Evolutionary conservation across 2,888 invertebrate species (phyloP).

Genomic region (Proisotoma minuta): DNA sequence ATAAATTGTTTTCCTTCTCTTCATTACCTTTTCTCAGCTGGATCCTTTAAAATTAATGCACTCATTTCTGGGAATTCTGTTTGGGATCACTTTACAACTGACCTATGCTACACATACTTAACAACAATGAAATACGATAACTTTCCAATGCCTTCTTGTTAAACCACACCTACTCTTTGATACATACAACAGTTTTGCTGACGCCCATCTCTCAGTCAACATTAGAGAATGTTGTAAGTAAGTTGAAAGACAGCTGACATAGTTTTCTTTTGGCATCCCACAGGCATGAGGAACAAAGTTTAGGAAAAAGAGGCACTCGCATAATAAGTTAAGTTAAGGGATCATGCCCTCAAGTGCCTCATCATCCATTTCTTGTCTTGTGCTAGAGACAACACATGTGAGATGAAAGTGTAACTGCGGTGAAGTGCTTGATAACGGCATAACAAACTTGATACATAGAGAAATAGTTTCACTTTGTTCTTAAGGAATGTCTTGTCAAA

Average conservation of each 20-base stretch:
- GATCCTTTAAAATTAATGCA: constrained; percentile 29
- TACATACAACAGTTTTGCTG: too few species aligned
- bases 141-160: background rate
- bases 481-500: background rate
- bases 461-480: background rate
- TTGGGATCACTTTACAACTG: constrained; percentile 17
- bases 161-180: constrained; percentile 5
- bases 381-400: background rate
- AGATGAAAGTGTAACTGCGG: background rate
- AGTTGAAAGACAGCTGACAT: constrained; percentile 12
- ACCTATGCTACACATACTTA: background rate
- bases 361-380: background rate
- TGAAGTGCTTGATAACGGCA: background rate
- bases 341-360: background rate
- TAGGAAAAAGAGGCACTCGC: background rate
- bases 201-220: constrained; percentile 11
- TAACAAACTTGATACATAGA: background rate
- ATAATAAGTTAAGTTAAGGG: background rate
- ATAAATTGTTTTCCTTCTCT: constrained; percentile 9
- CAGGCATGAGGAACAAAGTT: constrained; percentile 1
- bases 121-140: background rate
- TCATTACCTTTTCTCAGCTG: constrained; percentile 18
- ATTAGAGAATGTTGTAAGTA: too few species aligned
- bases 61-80: constrained; percentile 33
- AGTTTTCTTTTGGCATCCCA: constrained; percentile 2